Percentiles rank a stretch among this genome's conserved stretches.
phyloP scores from a whole-genome alignment of 1,140 invertebrate genomes.

The Diorhabda elongata region DNA sequence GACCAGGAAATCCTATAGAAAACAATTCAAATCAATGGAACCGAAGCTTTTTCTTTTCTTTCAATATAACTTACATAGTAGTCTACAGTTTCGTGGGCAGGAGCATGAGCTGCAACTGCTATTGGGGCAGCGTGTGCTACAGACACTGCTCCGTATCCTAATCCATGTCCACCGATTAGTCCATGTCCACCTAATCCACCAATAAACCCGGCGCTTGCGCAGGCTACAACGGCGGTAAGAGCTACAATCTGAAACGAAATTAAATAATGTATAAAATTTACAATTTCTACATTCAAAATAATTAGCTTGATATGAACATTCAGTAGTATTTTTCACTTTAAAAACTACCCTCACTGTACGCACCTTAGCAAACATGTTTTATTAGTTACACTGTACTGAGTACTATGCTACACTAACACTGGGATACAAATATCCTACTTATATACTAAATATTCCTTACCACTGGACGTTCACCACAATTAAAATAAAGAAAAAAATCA shows the following conservation, averaged over 20 bases:
- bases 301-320: neutral
- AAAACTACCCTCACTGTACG: constrained; percentile 7
- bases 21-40: too few species aligned
- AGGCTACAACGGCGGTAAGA: constrained; percentile 25
- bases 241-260: constrained; percentile 24
- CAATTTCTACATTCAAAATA: too few species aligned
- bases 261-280: neutral
- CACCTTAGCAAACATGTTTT: constrained; percentile 18
- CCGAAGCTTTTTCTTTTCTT: neutral
- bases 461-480: constrained; percentile 20
- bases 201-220: constrained; percentile 21
- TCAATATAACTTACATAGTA: constrained; percentile 26
- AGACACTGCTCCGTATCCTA: constrained; percentile 8
- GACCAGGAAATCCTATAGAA: too few species aligned
- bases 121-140: constrained; percentile 15
- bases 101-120: constrained; percentile 21
- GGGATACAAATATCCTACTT: constrained; percentile 13
- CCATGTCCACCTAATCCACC: constrained; percentile 13
- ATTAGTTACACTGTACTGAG: constrained; percentile 8
- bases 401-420: constrained; percentile 16
- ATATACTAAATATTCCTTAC: constrained; percentile 17
- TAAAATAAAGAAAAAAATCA: constrained; percentile 15
- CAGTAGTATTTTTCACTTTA: neutral
- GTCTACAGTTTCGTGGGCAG: constrained; percentile 26
- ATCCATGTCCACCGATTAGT: constrained; percentile 7